Percentiles rank a stretch among this genome's conserved stretches.
phyloP scores from a whole-genome alignment of 2,888 invertebrate genomes.

The Thalpophila matura region DNA sequence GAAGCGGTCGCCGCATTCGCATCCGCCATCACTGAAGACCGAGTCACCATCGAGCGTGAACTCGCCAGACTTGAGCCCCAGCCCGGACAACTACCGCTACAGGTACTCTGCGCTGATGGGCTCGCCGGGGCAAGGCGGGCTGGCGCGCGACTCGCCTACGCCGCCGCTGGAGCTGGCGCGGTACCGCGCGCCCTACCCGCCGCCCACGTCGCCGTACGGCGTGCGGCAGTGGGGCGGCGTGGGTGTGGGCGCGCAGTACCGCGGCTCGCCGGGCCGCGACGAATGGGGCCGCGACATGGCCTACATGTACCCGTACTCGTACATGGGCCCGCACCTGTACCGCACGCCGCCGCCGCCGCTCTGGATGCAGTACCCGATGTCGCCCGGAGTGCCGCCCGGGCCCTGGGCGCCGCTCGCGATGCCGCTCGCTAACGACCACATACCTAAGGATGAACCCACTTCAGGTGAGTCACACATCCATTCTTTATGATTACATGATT shows the following conservation, averaged over 20 bases:
- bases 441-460: constrained; percentile 91
- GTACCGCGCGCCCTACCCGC: constrained; percentile 80
- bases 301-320: constrained; percentile 84
- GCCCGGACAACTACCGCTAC: constrained; percentile 84
- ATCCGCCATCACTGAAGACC: constrained; percentile 79
- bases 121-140: constrained; percentile 75
- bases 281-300: constrained; percentile 78
- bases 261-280: constrained; percentile 70
- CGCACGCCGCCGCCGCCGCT: constrained; percentile 81
- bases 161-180: constrained; percentile 75
- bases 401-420: constrained; percentile 90
- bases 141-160: constrained; percentile 80
- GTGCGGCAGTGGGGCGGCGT: constrained; percentile 62
- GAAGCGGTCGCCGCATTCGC: constrained; percentile 83
- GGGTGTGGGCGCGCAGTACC: constrained; percentile 64
- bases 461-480: constrained; percentile 83
- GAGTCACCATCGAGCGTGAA: constrained; percentile 83
- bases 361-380: constrained; percentile 88
- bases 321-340: constrained; percentile 82
- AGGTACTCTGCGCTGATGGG: constrained; percentile 79
- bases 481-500: background rate
- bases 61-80: constrained; percentile 85
- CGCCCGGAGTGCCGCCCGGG: constrained; percentile 84
- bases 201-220: constrained; percentile 73
- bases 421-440: constrained; percentile 86